phyloP scores from a whole-genome alignment of 2,797 vertebrate genomes.

The Labeo calbasu region DNA sequence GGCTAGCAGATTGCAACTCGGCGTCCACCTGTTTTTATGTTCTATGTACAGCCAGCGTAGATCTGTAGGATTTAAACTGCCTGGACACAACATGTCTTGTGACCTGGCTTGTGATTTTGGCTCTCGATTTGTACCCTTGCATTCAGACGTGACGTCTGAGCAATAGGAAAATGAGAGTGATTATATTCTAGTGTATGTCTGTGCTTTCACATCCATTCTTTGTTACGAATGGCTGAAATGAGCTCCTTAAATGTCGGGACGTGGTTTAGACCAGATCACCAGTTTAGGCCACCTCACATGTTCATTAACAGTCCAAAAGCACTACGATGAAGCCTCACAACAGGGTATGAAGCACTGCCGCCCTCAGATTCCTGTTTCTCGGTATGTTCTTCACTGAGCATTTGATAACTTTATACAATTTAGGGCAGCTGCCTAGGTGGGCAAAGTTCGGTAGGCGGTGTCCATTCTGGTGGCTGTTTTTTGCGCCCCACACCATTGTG shows the following conservation, averaged over 20 bases:
- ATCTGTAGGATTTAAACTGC: constrained; percentile 10
- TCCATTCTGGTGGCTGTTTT: constrained; percentile 56
- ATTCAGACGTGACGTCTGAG: not conserved
- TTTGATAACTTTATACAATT: constrained; percentile 69
- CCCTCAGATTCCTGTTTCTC: constrained; percentile 68
- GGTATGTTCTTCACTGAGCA: constrained; percentile 65
- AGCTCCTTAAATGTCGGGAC: constrained; percentile 38
- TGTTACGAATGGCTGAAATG: constrained; percentile 17
- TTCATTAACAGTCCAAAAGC: constrained; percentile 10
- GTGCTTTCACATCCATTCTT: constrained; percentile 9
- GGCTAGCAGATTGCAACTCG: constrained; percentile 34
- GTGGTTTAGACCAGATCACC: constrained; percentile 29
- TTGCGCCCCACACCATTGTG: constrained; percentile 71
- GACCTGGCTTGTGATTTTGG: not conserved
- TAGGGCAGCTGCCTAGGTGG: constrained; percentile 61
- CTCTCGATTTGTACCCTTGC: not conserved
- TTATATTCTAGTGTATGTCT: not conserved
- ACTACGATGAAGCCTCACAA: constrained; percentile 66
- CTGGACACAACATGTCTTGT: constrained; percentile 23
- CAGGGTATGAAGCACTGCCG: constrained; percentile 77
- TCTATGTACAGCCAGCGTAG: constrained; percentile 17
- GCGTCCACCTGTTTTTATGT: constrained; percentile 21
- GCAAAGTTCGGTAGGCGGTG: constrained; percentile 61
- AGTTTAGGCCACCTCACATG: constrained; percentile 30
- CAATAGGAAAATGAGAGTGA: not conserved